A percentile compares a stretch with the other conserved stretches of the same genome.
Conservation (phyloP, 2,113 vertebrate species). For the Epinephelus moara region DNA sequence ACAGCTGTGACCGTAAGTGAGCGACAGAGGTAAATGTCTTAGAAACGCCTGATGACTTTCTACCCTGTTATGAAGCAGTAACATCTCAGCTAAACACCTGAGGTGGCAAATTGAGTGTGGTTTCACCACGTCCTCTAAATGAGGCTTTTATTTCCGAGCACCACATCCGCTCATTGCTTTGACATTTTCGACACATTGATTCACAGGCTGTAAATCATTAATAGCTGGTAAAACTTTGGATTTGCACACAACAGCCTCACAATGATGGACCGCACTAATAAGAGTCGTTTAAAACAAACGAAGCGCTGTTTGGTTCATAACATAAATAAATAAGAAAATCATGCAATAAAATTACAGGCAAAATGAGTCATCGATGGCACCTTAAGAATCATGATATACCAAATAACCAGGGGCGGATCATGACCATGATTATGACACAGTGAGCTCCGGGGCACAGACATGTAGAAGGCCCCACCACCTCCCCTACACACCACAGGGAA, state of each 20-base stretch:
- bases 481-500: too few relatives aligned
- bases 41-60: accelerated
- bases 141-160: slow-evolving; percentile 62
- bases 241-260: not conserved
- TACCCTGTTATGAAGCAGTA: accelerated
- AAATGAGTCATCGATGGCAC: not conserved
- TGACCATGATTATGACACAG: too few relatives aligned
- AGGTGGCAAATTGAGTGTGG: not conserved
- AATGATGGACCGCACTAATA: not conserved
- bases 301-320: not conserved
- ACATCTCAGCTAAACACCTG: not conserved
- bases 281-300: not conserved
- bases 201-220: slow-evolving; percentile 51
- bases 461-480: too few relatives aligned
- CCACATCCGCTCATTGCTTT: slow-evolving; percentile 38
- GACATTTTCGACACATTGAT: not conserved
- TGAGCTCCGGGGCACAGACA: too few relatives aligned
- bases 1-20: accelerated
- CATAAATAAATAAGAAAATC: not conserved
- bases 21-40: accelerated
- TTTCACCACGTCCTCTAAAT: not conserved
- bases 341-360: not conserved
- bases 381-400: not conserved
- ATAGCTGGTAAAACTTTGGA: slow-evolving; percentile 59
- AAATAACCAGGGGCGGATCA: not conserved